Percentiles rank a stretch among this genome's conserved stretches.
These are phyloP conservation scores for Mesochorus sp. DNA, from an alignment of 2,888 invertebrate genomes.

Conservation along the genomic window DNA sequence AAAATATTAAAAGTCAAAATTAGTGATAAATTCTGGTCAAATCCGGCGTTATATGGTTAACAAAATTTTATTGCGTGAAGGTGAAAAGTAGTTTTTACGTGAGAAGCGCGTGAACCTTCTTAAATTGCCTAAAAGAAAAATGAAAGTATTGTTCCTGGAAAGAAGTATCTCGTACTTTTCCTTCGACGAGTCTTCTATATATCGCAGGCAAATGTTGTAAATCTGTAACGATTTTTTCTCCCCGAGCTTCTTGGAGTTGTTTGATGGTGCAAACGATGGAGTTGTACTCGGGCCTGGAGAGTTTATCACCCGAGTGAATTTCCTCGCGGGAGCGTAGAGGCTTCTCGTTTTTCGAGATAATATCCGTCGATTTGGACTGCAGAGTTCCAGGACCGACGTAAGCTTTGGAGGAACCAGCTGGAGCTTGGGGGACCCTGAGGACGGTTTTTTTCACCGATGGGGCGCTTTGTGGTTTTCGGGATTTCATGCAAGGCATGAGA, in stretches of 20 bases:
- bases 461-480: not conserved
- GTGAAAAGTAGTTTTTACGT: too few relatives aligned
- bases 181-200: conserved; percentile 70
- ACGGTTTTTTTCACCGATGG: conserved; percentile 49
- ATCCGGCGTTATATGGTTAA: too few relatives aligned
- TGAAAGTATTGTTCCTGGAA: too few relatives aligned
- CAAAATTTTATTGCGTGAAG: too few relatives aligned
- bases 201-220: conserved; percentile 69
- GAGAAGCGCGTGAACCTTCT: too few relatives aligned
- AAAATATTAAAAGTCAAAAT: too few relatives aligned
- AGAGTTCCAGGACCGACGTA: conserved; percentile 66
- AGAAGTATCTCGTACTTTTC: conserved; percentile 70
- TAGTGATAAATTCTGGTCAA: too few relatives aligned
- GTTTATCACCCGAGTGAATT: conserved; percentile 60
- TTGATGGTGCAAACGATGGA: conserved; percentile 74
- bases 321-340: conserved; percentile 18
- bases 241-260: conserved; percentile 69
- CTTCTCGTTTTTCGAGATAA: not conserved
- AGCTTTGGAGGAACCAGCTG: conserved; percentile 41
- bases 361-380: conserved; percentile 20
- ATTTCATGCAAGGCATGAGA: conserved; percentile 54
- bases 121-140: too few relatives aligned
- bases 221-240: conserved; percentile 68
- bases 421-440: conserved; percentile 19
- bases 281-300: conserved; percentile 76